phyloP scores from a whole-genome alignment of 2,888 invertebrate genomes.

The Phragmatobia fuliginosa region DNA sequence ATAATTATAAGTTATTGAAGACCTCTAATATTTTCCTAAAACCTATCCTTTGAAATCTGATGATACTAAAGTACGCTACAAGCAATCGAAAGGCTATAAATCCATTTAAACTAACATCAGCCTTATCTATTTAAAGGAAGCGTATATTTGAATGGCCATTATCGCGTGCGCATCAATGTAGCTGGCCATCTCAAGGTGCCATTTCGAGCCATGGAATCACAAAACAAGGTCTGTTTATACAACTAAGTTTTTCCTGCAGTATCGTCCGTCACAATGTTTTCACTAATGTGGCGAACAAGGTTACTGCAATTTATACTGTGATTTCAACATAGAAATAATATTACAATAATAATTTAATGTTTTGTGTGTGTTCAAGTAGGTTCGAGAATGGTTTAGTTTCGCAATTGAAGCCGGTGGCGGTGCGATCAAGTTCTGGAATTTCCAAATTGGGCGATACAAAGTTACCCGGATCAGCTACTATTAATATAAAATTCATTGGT shows the following conservation, averaged over 20 bases:
- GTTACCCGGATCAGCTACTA: too few relatives aligned
- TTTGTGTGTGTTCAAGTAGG: background rate
- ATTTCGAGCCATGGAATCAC: slow-evolving; percentile 1
- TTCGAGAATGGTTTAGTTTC: too few relatives aligned
- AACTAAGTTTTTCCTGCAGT: background rate
- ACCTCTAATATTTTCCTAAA: background rate
- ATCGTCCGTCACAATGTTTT: background rate
- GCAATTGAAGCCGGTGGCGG: too few relatives aligned
- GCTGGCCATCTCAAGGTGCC: slow-evolving; percentile 4
- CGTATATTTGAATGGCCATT: slow-evolving; percentile 9
- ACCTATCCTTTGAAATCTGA: background rate
- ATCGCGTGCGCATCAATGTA: slow-evolving; percentile 12
- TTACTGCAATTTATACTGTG: background rate
- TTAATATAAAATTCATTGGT: too few relatives aligned
- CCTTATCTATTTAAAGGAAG: slow-evolving; percentile 10
- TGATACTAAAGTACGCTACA: background rate
- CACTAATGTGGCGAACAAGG: background rate
- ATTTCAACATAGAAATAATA: background rate
- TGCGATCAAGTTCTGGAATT: too few relatives aligned
- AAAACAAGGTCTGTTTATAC: slow-evolving; percentile 3
- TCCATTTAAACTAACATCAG: slow-evolving; percentile 10
- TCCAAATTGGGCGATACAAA: too few relatives aligned
- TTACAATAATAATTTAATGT: too few relatives aligned
- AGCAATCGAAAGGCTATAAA: slow-evolving; percentile 2
- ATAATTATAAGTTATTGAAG: too few relatives aligned